Percentiles rank a stretch among this genome's conserved stretches.
phyloP scores from a whole-genome alignment of 2,113 vertebrate genomes.

The Cyanistes caeruleus region DNA sequence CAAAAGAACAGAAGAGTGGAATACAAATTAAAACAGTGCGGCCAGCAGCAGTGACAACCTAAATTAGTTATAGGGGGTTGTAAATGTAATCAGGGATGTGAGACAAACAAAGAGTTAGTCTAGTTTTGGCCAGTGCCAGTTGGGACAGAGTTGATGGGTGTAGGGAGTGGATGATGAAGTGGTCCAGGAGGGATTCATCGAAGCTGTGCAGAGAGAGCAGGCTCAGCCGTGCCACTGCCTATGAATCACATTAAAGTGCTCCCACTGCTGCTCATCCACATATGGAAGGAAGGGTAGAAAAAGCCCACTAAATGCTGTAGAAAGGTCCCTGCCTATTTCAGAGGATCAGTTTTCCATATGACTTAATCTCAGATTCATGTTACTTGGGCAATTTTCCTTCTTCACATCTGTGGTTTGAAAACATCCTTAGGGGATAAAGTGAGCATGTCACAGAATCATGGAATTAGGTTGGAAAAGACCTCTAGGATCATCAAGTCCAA shows the following conservation, averaged over 20 bases:
- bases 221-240: neutral
- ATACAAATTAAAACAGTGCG: neutral
- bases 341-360: neutral
- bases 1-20: neutral
- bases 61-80: neutral
- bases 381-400: constrained; percentile 3
- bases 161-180: neutral
- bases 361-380: neutral
- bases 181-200: neutral
- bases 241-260: neutral
- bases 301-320: neutral
- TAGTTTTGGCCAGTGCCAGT: neutral
- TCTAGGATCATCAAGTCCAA: neutral
- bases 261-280: neutral
- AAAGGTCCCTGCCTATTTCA: neutral
- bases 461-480: neutral
- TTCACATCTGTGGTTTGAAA: neutral
- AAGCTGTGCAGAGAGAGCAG: neutral
- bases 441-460: neutral
- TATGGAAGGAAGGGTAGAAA: neutral
- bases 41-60: neutral
- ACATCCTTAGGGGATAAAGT: neutral
- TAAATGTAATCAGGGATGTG: neutral
- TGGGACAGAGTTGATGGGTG: neutral
- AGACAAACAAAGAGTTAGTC: neutral